Evolutionary conservation across 2,113 vertebrate species (phyloP).

Genomic region (Alces alces): DNA sequence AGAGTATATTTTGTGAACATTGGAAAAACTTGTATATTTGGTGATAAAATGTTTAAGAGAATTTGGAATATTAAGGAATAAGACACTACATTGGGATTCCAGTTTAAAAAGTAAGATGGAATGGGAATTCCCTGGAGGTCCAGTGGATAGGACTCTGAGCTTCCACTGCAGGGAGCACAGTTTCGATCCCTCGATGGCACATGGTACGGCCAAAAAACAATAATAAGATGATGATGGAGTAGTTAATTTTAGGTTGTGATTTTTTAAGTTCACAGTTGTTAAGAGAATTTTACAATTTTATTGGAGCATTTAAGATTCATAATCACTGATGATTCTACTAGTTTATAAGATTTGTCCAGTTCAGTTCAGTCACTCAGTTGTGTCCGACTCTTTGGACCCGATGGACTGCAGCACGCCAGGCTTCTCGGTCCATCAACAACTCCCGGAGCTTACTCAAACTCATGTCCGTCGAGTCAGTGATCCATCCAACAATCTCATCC

Average conservation of each 20-base stretch:
- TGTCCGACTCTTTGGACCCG: neutral
- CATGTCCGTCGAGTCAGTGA: neutral
- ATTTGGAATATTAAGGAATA: neutral
- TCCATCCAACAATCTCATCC: neutral
- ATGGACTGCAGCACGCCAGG: accelerated
- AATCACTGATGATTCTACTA: neutral
- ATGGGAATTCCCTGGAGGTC: neutral
- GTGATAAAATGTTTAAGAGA: neutral
- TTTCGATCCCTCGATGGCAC: accelerated
- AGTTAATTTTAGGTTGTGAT: neutral
- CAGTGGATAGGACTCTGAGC: neutral
- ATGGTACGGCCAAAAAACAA: neutral
- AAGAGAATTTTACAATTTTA: conserved; percentile 26
- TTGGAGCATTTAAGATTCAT: neutral
- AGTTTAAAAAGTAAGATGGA: neutral
- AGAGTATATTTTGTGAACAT: neutral
- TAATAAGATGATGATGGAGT: neutral
- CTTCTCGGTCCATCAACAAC: neutral
- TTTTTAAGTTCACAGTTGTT: neutral
- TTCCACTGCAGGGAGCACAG: neutral
- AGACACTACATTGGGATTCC: neutral
- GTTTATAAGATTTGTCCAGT: neutral
- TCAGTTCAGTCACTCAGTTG: neutral
- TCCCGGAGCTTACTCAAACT: neutral
- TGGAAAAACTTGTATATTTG: neutral